Base-by-base conservation (phyloP, 2,113 vertebrate genomes). In the Caretta caretta region DNA sequence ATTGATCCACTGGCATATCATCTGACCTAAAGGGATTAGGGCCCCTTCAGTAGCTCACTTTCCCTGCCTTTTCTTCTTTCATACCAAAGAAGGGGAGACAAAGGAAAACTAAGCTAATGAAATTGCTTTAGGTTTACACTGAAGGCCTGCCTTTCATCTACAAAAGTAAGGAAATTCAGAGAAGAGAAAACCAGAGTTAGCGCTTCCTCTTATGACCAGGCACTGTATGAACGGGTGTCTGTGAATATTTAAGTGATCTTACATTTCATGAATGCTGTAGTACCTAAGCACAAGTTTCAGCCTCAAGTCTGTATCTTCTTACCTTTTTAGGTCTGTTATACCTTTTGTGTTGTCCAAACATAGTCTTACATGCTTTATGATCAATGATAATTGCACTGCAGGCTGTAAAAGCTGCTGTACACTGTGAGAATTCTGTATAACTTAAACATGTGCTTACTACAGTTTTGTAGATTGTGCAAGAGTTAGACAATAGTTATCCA, bases 361-460 rank as follows among this genome's bases (percentile, higher is more conserved):
- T 50, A n/a, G 93, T 96, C 78, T 94, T 80, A 96, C 49, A 89
- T 86, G 91, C 94, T 95, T 93, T 85, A 31, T 83, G 38, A 50
- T 92, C 96, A 98, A 96, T 87, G 92, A 69, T 95, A 94, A 92
- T 94, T 97, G 95, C 92, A 97, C 97, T 98, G 97, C 94, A 96
- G 96, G 92, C 95, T 94, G 95, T 96, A 84, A 90, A 97, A 97
- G 82, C 95, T 96, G 95, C 95, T 95, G 84, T 98, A 95, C 97
- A 98, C 97, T 98, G 98, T 98, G 98, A 98, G 94, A 97, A 97
- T 97, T 93, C 91, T 95, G 80, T 92, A 17, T 86, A 88, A 90
- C 78, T 53, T 13, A 48, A 87, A 86, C 88, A 96, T 56, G 88
- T 76, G 27, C 57, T 80, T 50, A 90, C 94, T 96, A 92, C 93